Evolutionary conservation across 2,797 vertebrate species (phyloP), one percentile per base, ranked within the genome.

Genomic region (Glyptemys insculpta): DNA sequence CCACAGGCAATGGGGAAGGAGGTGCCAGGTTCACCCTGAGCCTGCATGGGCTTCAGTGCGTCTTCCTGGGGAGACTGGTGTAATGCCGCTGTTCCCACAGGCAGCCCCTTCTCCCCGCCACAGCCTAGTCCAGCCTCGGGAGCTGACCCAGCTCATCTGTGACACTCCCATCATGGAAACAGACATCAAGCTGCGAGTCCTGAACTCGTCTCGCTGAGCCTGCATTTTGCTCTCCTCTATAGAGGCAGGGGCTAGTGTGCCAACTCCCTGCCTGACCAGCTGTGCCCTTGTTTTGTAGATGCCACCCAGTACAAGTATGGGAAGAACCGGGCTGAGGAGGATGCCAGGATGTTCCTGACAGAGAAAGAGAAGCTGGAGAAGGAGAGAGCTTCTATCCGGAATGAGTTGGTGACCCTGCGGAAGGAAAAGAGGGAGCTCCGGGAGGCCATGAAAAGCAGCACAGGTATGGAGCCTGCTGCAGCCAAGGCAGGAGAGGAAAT

Each of bases 261-360:
- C 6, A 0, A 21, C 57, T 56, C 74, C n/a, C 27, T 18, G 59
- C 53, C 62, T 80, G 18, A 92, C 74, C 41, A 27, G 27, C 27
- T 5, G 83, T 84, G 47, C 84, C 14, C 53, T 78, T 56, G 6
- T 72, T 29, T 3, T 29, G 14, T 96, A 99, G 99, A 98, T 96
- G 99, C 99, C 85, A 99, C 99, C 97, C 99, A 99, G 88, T 99
- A 99, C 79, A 99, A 99, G 88, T 99, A 99, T 1, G 99, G 99
- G 79, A 99, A 99, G 98, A 99, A 99, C 5, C 98, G 99, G 54
- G 99, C 99, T 0, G 99, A 99, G 96, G 99, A 99, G 95, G 99
- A 99, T 0, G 99, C 99, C 86, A 98, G 99, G 68, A 98, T 98
- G 1, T 99, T 99, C 98, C 98, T 99, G 93, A 98, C 97, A 0